Base-by-base conservation (phyloP, 1,140 invertebrate species). In the Eumaeus atala region DNA sequence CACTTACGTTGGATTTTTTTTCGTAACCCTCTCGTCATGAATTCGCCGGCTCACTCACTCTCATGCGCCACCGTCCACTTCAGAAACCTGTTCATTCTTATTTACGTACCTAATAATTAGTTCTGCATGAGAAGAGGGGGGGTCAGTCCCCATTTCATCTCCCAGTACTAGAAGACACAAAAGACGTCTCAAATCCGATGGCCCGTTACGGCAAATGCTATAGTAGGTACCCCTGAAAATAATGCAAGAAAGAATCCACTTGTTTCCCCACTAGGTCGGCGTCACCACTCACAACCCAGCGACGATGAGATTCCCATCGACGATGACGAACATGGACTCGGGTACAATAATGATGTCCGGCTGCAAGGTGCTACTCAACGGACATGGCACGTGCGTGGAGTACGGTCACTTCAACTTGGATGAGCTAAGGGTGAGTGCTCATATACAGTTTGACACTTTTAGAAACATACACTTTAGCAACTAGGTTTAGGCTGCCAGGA, bases 261-360 rank as follows among this genome's bases (percentile, higher is more conserved):
- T 17, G 9, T 59, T 18, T 38, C 9, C 34, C 17, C 14, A 56
- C 9, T 40, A 90, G 89, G 96, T 98, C 54, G 97, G 97, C 11
- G 94, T 98, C 9, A 98, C 96, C 0, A 96, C 95, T 35, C 97
- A 98, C 72, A 96, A 96, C 88, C 96, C 97, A 16, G 91, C 92
- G 3, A 91, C 92, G 0, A 89, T 99, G 54, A 93, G 97, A 47
- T 98, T 98, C 85, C 97, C 97, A 18, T 95, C 96, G 1, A 99
- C 97, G 10, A 98, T 99, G 96, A 99, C 97, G 1, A 98, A 98
- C 82, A 95, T 98, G 93, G 91, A 96, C 55, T 95, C 94, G 11
- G 96, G 97, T 1, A 98, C 96, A 2, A 96, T 96, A 3, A 98
- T 98, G 95, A 98, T 98, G 96, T 97, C 96, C 36, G 96, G 97